Evolutionary conservation across 2,888 invertebrate genomes (phyloP), one percentile per base, ranked within the genome.

Genomic region (Lomographa bimaculata): DNA sequence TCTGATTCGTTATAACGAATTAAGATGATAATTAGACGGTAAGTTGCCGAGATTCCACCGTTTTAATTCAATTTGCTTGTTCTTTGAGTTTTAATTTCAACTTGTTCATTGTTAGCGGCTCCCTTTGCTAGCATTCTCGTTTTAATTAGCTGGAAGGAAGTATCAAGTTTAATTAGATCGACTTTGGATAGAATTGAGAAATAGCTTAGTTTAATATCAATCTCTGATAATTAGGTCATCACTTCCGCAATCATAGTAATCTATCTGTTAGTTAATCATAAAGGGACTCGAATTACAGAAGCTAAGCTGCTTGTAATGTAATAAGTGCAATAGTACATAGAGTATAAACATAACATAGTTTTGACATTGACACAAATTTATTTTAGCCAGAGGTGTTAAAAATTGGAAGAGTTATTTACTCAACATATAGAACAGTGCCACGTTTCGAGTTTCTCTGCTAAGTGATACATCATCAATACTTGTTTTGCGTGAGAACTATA

Each of bases 21-120:
- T 79, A 74, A 74, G 57, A 75, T 79, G 71, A 69, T 79, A 79
- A 81, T 80, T 71, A 73, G 64, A 54, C 60, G 47, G 62, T 58
- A 60, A 55, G 54, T 63, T 58, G 57, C 54, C 52, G 48, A 59
- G 66, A 71, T 71, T 64, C 64, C 67, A 54, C 54, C 55, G 56
- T 57, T 52, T 56, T 53, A 54, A 64, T 64, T 65, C 61, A 51
- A 54, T 54, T 50, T 51, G 34, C 51, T 57, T 60, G 57, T 60
- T 59, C 54, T 50, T 54, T 54, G 49, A 46, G 40, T 51, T 47
- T 46, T 46, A 47, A 50, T 60, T 56, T 55, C 54, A 61, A 60
- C 46, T 54, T 55, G 45, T 56, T 60, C 55, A 51, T 42, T 58
- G 56, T 55, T 57, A 46, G 46, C 41, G 49, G 47, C 48, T 46